Evolutionary conservation across 30 jellyfish, hydroid and myxozoan genomes (phyloP).

Genomic region (Haliclystus octoradiatus): DNA sequence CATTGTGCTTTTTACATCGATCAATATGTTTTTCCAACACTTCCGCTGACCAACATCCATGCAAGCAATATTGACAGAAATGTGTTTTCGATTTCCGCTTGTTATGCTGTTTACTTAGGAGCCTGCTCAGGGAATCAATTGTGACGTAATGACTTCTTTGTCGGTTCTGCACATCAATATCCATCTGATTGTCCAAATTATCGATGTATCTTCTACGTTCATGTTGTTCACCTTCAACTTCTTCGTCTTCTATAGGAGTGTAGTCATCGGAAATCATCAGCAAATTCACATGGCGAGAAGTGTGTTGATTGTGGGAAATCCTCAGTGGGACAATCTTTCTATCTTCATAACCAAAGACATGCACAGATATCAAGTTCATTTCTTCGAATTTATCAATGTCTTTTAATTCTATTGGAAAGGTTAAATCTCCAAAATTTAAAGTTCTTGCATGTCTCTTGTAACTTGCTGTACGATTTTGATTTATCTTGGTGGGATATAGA

Average conservation of each 20-base stretch:
- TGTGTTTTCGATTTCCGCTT: constrained; percentile 19
- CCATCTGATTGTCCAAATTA: too few relatives aligned
- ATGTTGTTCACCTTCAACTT: too few relatives aligned
- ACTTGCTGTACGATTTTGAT: too few relatives aligned
- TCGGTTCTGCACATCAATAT: too few relatives aligned
- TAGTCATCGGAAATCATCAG: too few relatives aligned
- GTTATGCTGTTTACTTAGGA: constrained; percentile 9
- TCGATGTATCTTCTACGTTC: too few relatives aligned
- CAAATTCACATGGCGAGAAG: too few relatives aligned
- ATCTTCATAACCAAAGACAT: constrained; percentile 25
- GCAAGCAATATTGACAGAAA: constrained; percentile 39
- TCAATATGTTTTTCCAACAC: constrained; percentile 11
- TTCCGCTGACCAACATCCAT: constrained; percentile 10
- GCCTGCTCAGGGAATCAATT: constrained; percentile 8
- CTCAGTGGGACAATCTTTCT: too few relatives aligned
- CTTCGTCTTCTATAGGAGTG: too few relatives aligned
- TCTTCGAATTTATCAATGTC: constrained; percentile 17
- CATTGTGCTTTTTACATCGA: constrained; percentile 5
- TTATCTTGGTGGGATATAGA: too few relatives aligned
- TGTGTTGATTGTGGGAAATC: too few relatives aligned
- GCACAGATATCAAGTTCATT: constrained; percentile 11
- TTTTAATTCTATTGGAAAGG: constrained; percentile 20
- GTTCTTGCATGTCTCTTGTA: constrained; percentile 8
- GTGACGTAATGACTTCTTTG: constrained; percentile 15
- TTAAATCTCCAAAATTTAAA: constrained; percentile 26